Percentiles rank a stretch among this genome's conserved stretches.
Evolutionary conservation across 2,797 vertebrate genomes (phyloP).

Genomic region (Platalea minor): DNA sequence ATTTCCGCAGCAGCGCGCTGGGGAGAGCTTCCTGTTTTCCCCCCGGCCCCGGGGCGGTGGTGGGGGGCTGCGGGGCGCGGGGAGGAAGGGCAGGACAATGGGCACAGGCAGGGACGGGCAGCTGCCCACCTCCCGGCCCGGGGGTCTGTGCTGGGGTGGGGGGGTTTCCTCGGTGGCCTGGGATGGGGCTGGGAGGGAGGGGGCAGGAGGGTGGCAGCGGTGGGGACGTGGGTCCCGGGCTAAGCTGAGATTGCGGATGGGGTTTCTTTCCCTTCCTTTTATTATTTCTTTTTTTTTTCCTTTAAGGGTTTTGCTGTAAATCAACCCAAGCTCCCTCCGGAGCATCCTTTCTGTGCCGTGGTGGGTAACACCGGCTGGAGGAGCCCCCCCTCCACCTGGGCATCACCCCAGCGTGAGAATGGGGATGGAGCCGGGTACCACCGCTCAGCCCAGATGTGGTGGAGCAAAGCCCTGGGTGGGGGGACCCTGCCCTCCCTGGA

Average conservation of each 20-base stretch:
- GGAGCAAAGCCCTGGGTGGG: background rate
- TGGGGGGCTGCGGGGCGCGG: background rate
- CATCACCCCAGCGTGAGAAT: background rate
- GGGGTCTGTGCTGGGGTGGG: background rate
- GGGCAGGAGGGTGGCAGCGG: background rate
- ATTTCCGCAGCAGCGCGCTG: constrained; percentile 70
- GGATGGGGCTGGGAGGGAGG: background rate
- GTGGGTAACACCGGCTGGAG: background rate
- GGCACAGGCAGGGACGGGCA: background rate
- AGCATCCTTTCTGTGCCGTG: background rate
- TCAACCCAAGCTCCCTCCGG: background rate
- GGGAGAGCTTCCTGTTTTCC: constrained; percentile 74
- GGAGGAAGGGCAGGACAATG: constrained; percentile 20
- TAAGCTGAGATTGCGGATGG: constrained; percentile 36
- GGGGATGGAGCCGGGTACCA: background rate
- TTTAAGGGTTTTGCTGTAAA: background rate
- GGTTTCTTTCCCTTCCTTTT: background rate
- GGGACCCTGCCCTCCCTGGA: background rate
- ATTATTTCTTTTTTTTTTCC: background rate
- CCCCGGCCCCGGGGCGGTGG: constrained; percentile 20
- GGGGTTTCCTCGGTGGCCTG: background rate
- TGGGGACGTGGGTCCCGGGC: background rate
- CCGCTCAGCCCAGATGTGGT: background rate
- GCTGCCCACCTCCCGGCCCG: background rate
- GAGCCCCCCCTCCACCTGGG: background rate